Conservation (phyloP, 2,113 vertebrate genomes). For the Jaculus jaculus region DNA sequence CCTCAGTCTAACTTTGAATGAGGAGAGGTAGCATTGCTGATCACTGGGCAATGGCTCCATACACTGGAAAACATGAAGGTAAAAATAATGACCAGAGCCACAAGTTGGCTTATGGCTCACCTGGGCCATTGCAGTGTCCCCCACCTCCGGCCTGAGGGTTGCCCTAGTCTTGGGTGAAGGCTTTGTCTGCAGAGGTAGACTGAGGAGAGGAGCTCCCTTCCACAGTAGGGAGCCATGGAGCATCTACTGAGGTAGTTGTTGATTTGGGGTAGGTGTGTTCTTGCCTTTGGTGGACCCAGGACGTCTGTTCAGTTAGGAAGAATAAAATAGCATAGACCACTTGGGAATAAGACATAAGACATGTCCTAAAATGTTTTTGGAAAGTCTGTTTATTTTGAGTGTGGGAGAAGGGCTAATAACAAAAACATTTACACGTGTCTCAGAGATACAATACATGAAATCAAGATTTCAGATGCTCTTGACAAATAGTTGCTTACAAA, state of each 20-base stretch:
- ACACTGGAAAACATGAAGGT: background rate
- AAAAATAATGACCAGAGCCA: background rate
- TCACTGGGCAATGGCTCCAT: background rate
- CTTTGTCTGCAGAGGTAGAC: background rate
- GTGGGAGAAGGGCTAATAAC: background rate
- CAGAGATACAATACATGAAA: background rate
- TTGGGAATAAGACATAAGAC: background rate
- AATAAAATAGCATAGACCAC: background rate
- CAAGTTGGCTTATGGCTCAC: background rate
- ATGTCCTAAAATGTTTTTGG: background rate
- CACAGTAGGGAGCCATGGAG: background rate
- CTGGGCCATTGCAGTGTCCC: no score
- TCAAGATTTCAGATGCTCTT: background rate
- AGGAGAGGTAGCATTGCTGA: background rate
- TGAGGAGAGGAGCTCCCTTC: background rate
- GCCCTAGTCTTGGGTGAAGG: background rate
- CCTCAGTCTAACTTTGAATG: background rate
- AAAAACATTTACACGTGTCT: background rate
- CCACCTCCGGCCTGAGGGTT: background rate
- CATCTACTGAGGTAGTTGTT: background rate
- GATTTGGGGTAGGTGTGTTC: background rate
- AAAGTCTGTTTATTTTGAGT: background rate
- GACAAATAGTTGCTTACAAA: conserved; percentile 50
- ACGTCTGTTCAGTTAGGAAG: background rate
- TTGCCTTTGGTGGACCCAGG: background rate